Evolutionary conservation across 2,888 invertebrate species (phyloP), one percentile per base, ranked within the genome.

Genomic region (Anticlea derivata): DNA sequence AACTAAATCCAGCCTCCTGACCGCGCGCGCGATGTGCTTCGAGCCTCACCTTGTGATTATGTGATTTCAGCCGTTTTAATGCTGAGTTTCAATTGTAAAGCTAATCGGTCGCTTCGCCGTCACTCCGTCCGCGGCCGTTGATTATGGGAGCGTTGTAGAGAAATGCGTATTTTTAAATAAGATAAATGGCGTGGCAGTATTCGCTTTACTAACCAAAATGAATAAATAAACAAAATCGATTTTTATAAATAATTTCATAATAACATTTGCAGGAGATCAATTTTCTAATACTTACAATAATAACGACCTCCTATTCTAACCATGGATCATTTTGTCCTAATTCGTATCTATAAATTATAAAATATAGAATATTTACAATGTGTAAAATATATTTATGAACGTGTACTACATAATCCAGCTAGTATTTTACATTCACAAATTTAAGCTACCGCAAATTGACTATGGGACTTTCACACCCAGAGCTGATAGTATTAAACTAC

Each of bases 231-330:
- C 4, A 40, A 12, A 13, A 33, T 17, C 6, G 12, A 5, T 7
- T 12, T 11, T n/a, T 10, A 33, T 17, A 17, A 43, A 33, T 33
- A 26, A 26, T n/a, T 24, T 10, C 39, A 26, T 26, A 24, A 10
- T 10, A 29, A 38, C 17, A 39, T 26, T 17, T 38, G 5, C n/a
- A 8, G 49, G 60, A 58, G 60, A 60, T 58, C 60, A 56, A 54
- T 56, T 55, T 38, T 45, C 53, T 60, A 60, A 60, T 55, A 58
- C 53, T 58, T 57, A 43, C 33, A n/a, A 35, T 20, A 48, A 33
- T 8, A 30, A 30, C 20, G 26, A 37, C 35, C 33, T 26, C 24
- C 24, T 12, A 47, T 24, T 38, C 13, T 31, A 35, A 46, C 43
- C 7, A 38, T 34, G 29, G 30, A 41, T 49, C 35, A 31, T 34